Conservation (phyloP, 2,888 invertebrate genomes). For the Diarsia mendica region DNA sequence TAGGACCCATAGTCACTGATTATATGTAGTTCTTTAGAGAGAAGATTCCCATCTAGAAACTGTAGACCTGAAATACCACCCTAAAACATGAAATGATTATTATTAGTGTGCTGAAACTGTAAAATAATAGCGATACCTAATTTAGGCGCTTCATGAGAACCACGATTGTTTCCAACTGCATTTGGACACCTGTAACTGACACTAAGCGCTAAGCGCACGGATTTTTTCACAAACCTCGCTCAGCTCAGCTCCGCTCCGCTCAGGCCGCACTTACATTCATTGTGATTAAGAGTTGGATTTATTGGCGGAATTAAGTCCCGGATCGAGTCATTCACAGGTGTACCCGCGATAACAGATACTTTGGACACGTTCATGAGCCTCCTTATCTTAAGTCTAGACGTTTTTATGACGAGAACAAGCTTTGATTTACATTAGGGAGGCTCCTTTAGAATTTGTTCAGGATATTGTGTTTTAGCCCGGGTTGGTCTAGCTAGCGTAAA, state of each 20-base stretch:
- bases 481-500: background rate
- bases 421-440: slow-evolving; percentile 7
- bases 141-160: background rate
- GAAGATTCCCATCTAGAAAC: background rate
- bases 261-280: slow-evolving; percentile 8
- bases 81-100: background rate
- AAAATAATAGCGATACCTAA: background rate
- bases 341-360: slow-evolving; percentile 34
- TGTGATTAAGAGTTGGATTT: slow-evolving; percentile 43
- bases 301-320: slow-evolving; percentile 35
- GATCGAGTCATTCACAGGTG: slow-evolving; percentile 48
- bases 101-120: background rate
- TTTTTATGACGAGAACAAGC: slow-evolving; percentile 27
- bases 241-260: background rate
- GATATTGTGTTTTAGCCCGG: background rate
- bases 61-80: background rate
- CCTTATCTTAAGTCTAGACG: slow-evolving; percentile 31
- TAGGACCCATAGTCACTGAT: background rate
- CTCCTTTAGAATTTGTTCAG: background rate
- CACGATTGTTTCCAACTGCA: slow-evolving; percentile 12
- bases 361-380: slow-evolving; percentile 16
- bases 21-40: background rate
- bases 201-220: slow-evolving; percentile 2
- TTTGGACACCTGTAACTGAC: slow-evolving; percentile 38
- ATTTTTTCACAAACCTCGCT: background rate